These are phyloP conservation scores for Pilophorus perplexus DNA, from an alignment of 2,888 invertebrate species.

Conservation along the genomic window DNA sequence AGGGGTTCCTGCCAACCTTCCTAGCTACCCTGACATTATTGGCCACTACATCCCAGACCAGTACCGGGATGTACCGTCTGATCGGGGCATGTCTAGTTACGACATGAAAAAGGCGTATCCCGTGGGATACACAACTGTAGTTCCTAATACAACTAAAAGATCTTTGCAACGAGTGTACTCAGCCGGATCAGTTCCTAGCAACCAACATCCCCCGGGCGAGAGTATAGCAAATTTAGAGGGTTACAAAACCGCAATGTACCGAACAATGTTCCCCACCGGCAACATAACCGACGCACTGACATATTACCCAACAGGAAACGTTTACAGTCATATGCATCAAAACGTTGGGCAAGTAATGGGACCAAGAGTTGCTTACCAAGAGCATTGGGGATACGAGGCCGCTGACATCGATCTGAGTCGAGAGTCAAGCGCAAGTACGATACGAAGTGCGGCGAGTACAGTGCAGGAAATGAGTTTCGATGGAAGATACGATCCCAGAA, in stretches of 20 bases:
- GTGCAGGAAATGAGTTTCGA: constrained; percentile 32
- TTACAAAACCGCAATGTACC: constrained; percentile 64
- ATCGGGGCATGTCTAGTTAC: constrained; percentile 6
- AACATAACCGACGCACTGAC: constrained; percentile 74
- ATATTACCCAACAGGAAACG: constrained; percentile 63
- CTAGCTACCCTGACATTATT: constrained; percentile 64
- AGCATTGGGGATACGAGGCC: constrained; percentile 39
- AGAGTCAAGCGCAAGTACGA: constrained; percentile 45
- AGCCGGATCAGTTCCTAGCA: constrained; percentile 54
- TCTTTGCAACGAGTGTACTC: constrained; percentile 58
- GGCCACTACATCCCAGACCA: constrained; percentile 58
- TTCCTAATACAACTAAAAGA: constrained; percentile 53
- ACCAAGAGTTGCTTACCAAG: constrained; percentile 33
- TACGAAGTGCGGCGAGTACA: constrained; percentile 30
- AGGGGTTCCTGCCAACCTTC: constrained; percentile 58
- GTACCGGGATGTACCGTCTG: constrained; percentile 23
- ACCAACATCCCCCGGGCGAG: constrained; percentile 52
- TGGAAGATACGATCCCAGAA: constrained; percentile 37
- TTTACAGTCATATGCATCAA: constrained; percentile 16
- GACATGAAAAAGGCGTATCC: constrained; percentile 29
- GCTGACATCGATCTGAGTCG: constrained; percentile 40
- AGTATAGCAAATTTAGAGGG: constrained; percentile 55
- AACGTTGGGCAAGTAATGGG: constrained; percentile 27
- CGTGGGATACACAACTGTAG: constrained; percentile 23
- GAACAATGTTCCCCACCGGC: constrained; percentile 68